These are phyloP conservation scores for Aphelenchoides bicaudatus DNA, from an alignment of 2,888 invertebrate species.

Conservation along the genomic window DNA sequence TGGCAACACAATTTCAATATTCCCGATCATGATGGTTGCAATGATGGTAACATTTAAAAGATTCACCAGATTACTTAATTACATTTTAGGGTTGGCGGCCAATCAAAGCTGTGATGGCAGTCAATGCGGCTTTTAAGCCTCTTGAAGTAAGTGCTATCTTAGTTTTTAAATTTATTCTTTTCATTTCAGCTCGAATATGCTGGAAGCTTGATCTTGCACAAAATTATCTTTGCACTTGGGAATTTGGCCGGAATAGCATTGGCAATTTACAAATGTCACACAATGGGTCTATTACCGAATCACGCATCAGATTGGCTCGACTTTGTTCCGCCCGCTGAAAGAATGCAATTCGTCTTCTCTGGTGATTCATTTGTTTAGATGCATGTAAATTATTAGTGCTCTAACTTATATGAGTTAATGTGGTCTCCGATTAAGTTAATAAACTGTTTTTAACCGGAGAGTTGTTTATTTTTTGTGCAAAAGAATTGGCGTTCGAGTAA, in stretches of 20 bases:
- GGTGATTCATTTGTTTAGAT: slow-evolving; percentile 27
- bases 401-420: too few relatives aligned
- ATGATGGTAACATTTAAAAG: too few relatives aligned
- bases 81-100: too few relatives aligned
- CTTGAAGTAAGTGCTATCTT: slow-evolving; percentile 34
- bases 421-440: too few relatives aligned
- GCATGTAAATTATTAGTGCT: too few relatives aligned
- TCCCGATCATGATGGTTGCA: slow-evolving; percentile 99
- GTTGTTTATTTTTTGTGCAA: too few relatives aligned
- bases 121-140: slow-evolving; percentile 65
- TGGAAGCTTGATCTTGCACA: slow-evolving; percentile 51
- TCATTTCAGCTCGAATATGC: slow-evolving; percentile 43
- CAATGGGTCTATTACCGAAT: slow-evolving; percentile 59
- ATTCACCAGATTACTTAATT: too few relatives aligned
- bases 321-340: slow-evolving; percentile 36
- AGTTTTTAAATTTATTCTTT: slow-evolving; percentile 11
- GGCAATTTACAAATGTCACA: slow-evolving; percentile 58
- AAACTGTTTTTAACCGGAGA: too few relatives aligned
- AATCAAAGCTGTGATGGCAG: slow-evolving; percentile 86
- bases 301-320: slow-evolving; percentile 57
- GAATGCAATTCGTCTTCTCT: slow-evolving; percentile 34
- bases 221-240: slow-evolving; percentile 53
- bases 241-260: slow-evolving; percentile 56
- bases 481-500: too few relatives aligned
- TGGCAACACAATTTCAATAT: slow-evolving; percentile 71